Evolutionary conservation across 1,140 invertebrate species (phyloP).

Genomic region (Leptoteleia sp.): DNA sequence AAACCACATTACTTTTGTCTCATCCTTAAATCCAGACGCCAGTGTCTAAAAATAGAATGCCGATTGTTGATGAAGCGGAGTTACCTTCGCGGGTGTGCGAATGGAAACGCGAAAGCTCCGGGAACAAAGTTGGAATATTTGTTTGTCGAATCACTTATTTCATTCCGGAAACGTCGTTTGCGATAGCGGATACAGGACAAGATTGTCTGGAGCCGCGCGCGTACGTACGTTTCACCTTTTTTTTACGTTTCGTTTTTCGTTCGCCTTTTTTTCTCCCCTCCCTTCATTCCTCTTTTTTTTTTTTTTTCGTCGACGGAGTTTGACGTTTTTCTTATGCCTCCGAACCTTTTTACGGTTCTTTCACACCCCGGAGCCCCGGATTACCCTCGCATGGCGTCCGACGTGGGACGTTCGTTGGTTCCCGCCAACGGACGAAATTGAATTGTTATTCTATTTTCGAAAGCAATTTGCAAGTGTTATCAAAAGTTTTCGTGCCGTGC

Average conservation of each 20-base stretch:
- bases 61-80: constrained; percentile 2
- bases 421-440: constrained; percentile 70
- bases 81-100: background rate
- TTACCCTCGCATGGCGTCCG: constrained; percentile 43
- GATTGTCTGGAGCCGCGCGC: constrained; percentile 37
- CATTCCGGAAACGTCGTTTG: constrained; percentile 43
- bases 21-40: constrained; percentile 1
- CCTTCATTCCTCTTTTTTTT: too few relatives aligned
- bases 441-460: constrained; percentile 81
- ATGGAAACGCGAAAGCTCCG: constrained; percentile 1
- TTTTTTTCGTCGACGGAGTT: constrained; percentile 24
- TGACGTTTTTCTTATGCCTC: constrained; percentile 18
- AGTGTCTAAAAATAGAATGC: background rate
- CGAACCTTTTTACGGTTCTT: constrained; percentile 39
- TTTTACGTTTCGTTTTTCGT: constrained; percentile 29
- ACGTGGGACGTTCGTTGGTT: constrained; percentile 19
- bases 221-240: constrained; percentile 29
- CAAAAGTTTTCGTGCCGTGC: constrained; percentile 69
- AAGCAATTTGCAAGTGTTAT: constrained; percentile 81
- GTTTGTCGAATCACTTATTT: constrained; percentile 55
- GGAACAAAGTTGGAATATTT: constrained; percentile 33
- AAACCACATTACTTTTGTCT: too few relatives aligned
- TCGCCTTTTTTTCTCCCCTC: too few relatives aligned
- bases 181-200: constrained; percentile 41
- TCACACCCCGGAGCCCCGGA: constrained; percentile 36